Evolutionary conservation across 2,113 vertebrate genomes (phyloP), one percentile per base, ranked within the genome.

Genomic region (Hippocampus zosterae): DNA sequence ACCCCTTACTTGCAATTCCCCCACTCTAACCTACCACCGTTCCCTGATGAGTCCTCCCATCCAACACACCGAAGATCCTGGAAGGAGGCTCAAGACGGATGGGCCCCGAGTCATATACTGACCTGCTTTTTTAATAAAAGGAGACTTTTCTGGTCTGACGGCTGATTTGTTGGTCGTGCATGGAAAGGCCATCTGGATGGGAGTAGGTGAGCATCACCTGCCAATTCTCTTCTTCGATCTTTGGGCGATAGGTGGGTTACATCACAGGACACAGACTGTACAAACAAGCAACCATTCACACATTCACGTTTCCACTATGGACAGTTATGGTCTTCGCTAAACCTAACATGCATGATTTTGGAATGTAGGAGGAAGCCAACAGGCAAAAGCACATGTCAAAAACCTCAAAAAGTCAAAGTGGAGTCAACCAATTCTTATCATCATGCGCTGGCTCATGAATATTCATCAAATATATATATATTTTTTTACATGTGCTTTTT

Each of bases 71-170:
- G 73, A 81, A 79, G 55, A 93, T 91, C 92, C 91, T 90, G 92
- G 88, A 81, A 91, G 88, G 87, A 90, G 69, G 73, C 15, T 65
- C 42, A 65, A 13, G 42, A 16, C 84, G 60, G 75, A 81, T 77
- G 72, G 44, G 80, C 79, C 78, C 76, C 88, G 87, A 92, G 87
- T 89, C 92, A 93, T 92, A 92, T 91, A 91, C 94, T 94, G 94
- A 93, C 93, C 82, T 79, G 89, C 88, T 93, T 60, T 94, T 94
- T 94, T 94, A 94, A 91, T 90, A 88, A 89, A 65, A 86, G 88
- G 84, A 90, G 84, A 84, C 84, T 75, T 90, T 93, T 93, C 81
- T 87, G 84, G 86, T 93, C 42, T 76, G 77, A 91, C 92, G 76
- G 81, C 87, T 88, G 90, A 94, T 93, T 93, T 75, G 73, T 84